phyloP scores from a whole-genome alignment of 2,888 invertebrate species.

The Epinotia brunnichana region DNA sequence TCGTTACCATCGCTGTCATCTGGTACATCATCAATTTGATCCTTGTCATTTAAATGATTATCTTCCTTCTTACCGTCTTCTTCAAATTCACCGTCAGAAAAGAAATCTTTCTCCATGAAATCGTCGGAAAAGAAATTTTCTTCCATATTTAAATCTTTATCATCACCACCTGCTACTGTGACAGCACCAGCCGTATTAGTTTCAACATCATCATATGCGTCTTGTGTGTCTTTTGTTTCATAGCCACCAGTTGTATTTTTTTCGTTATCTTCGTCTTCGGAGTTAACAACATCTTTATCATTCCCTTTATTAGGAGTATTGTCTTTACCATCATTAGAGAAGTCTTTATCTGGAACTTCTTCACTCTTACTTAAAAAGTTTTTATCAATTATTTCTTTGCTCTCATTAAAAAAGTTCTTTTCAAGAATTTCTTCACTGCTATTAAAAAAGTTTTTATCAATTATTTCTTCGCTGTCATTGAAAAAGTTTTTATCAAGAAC shows the following conservation, averaged over 20 bases:
- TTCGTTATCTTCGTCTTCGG: not conserved
- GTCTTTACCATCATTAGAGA: not conserved
- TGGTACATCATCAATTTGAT: not conserved
- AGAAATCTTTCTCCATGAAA: constrained; percentile 8
- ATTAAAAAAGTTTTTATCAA: constrained; percentile 3
- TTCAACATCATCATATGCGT: not conserved
- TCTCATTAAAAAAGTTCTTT: not conserved
- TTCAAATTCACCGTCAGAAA: constrained; percentile 1
- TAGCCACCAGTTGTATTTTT: not conserved
- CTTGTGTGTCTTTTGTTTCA: not conserved
- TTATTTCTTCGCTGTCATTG: not conserved
- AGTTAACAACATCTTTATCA: not conserved
- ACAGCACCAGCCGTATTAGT: too few relatives aligned
- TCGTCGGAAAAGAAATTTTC: not conserved
- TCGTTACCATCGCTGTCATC: not conserved
- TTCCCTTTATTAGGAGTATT: not conserved
- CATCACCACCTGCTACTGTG: too few relatives aligned
- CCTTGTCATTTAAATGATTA: not conserved
- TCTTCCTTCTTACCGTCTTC: not conserved
- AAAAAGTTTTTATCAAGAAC: not conserved
- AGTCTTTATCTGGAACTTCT: not conserved
- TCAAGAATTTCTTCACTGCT: not conserved
- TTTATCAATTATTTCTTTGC: not conserved
- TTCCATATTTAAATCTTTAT: not conserved
- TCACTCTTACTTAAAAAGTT: not conserved